Base-by-base conservation (phyloP, 1,140 invertebrate genomes). In the Choristoneura fumiferana region DNA sequence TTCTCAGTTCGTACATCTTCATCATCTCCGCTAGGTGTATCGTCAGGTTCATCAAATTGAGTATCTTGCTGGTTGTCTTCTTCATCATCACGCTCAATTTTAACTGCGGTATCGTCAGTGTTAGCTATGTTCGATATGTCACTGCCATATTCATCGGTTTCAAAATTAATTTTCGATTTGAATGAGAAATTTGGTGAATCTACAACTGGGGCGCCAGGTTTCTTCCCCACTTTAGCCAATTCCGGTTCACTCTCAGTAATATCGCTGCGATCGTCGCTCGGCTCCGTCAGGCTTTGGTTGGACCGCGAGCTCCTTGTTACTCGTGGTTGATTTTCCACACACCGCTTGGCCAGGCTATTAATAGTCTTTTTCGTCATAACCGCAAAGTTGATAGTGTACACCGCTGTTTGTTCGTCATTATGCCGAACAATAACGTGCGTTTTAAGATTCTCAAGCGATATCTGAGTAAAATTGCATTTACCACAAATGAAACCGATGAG, bases 381-480 rank as follows among this genome's bases (percentile, higher is more conserved):
- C 9, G 75, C 65, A 34, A 90, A 75, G 63, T 84, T 88, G 15
- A 90, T 85, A 33, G 73, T 77, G 66, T 77, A 85, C 9, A 90
- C 79, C 63, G 73, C 76, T 8, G 84, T 87, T 58, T 82, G 67
- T 67, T 82, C 72, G 54, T 87, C 73, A 57, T 83, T 76, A 67
- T 94, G 92, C 66, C 91, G 90, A 0, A 76, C 69, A 34, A 91
- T 81, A 1, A 93, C 76, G 67, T 95, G 94, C 0, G 83, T 83
- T 66, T 92, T 90, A 0, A 94, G 81, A 62, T 91, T 92, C 43
- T 88, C 78, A 38, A 91, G 73, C 1, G 91, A 90, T 36, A 94
- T 72, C 81, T 95, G 94, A 1, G 93, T 91, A 69, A 91, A 95
- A 71, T 94, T 92, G 68, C 94, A 95, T 38, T 90, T 84, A 0